A percentile compares a stretch with the other conserved stretches of the same genome.
Conservation (phyloP, 1,140 invertebrate species). For the Riptortus pedestris region DNA sequence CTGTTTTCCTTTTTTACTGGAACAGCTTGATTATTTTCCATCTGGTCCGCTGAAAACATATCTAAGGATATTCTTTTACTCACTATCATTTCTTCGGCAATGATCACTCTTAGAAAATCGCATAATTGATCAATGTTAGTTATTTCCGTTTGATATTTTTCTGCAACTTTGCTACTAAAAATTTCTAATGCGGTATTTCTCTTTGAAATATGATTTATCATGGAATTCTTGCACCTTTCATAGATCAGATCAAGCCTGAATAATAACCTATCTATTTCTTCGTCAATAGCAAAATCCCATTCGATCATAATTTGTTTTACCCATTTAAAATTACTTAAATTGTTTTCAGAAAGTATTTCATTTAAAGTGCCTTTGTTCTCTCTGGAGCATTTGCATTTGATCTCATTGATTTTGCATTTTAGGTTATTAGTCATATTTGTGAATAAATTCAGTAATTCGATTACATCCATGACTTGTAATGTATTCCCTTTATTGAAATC, state of each 20-base stretch:
- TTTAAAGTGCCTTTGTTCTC: background rate
- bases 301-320: background rate
- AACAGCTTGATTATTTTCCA: constrained; percentile 34
- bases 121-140: constrained; percentile 43
- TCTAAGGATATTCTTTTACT: constrained; percentile 40
- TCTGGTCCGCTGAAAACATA: constrained; percentile 40
- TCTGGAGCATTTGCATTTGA: background rate
- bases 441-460: background rate
- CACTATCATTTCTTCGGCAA: constrained; percentile 42
- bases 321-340: background rate
- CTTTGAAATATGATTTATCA: background rate
- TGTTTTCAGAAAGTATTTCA: no score
- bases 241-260: constrained; percentile 39
- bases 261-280: constrained; percentile 41
- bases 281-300: constrained; percentile 37
- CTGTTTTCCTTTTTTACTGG: background rate
- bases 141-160: constrained; percentile 42
- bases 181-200: background rate
- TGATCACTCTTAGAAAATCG: constrained; percentile 43
- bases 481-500: no score
- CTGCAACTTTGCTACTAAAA: constrained; percentile 6
- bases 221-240: constrained; percentile 24
- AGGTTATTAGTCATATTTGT: background rate
- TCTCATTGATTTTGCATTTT: background rate
- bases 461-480: no score